These are phyloP conservation scores for Microplitis mediator DNA, from an alignment of 1,140 invertebrate genomes.

Conservation along the genomic window DNA sequence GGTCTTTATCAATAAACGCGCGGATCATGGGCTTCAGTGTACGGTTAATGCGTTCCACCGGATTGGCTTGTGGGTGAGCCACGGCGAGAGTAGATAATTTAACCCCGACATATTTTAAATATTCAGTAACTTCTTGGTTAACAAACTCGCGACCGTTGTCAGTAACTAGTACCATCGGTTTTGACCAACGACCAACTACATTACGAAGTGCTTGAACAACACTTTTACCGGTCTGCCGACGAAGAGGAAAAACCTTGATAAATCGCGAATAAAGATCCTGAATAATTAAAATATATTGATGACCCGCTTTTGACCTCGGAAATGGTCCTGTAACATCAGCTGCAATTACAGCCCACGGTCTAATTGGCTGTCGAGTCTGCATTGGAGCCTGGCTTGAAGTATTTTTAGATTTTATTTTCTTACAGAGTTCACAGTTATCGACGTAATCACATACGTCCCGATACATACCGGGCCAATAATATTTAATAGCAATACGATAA, in stretches of 20 bases:
- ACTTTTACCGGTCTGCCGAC: not conserved
- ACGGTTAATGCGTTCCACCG: no score
- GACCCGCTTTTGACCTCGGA: no score
- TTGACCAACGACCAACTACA: constrained; percentile 17
- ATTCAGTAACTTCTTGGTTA: constrained; percentile 3
- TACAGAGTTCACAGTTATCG: not conserved
- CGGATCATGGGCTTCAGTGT: no score
- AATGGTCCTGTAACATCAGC: not conserved
- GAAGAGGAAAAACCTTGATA: no score
- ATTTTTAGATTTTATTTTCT: not conserved
- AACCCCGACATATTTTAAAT: not conserved
- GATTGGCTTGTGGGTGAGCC: no score
- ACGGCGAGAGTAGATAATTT: not conserved
- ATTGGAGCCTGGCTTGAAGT: no score
- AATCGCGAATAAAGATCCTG: no score
- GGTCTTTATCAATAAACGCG: no score
- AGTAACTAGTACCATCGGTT: not conserved
- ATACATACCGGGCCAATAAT: not conserved
- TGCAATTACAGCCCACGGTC: no score
- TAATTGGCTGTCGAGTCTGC: no score
- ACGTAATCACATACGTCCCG: not conserved
- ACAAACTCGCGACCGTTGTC: constrained; percentile 22
- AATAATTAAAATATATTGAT: no score
- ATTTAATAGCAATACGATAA: not conserved
- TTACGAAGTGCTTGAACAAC: constrained; percentile 4